These are phyloP conservation scores for Tetramorium bicarinatum DNA, from an alignment of 2,888 invertebrate species.

Conservation along the genomic window DNA sequence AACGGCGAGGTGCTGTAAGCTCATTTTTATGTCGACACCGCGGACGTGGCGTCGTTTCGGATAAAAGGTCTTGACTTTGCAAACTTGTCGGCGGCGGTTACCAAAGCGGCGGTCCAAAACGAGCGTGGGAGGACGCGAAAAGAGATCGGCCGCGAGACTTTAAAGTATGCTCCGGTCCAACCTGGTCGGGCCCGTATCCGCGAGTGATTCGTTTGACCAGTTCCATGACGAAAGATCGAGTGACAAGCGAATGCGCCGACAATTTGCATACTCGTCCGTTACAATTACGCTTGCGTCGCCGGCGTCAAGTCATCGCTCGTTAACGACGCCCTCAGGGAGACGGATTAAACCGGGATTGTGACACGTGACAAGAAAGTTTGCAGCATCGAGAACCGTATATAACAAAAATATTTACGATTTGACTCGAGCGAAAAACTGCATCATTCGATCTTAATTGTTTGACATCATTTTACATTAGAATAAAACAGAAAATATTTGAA, in stretches of 20 bases:
- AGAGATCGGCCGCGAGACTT: conserved; percentile 73
- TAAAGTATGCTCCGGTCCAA: conserved; percentile 29
- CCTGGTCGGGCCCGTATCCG: conserved; percentile 37
- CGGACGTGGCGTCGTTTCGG: conserved; percentile 64
- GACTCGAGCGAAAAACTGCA: conserved; percentile 1
- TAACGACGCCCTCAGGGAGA: conserved; percentile 58
- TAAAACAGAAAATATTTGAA: neutral
- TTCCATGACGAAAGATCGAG: conserved; percentile 67
- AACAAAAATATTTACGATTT: neutral
- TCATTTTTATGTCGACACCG: conserved; percentile 62
- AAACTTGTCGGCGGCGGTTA: conserved; percentile 67
- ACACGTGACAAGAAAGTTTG: conserved; percentile 48
- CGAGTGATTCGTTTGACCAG: conserved; percentile 72
- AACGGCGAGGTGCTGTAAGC: conserved; percentile 67
- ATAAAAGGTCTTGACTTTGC: conserved; percentile 57
- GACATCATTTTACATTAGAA: neutral
- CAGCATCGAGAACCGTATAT: neutral
- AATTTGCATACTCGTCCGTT: conserved; percentile 78
- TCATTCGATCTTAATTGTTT: neutral
- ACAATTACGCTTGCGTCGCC: conserved; percentile 72
- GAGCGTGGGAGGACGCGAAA: conserved; percentile 73
- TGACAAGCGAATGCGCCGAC: conserved; percentile 72
- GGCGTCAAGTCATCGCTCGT: conserved; percentile 62
- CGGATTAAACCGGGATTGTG: conserved; percentile 53
- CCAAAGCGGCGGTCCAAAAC: conserved; percentile 65